Evolutionary conservation across 2,888 invertebrate species (phyloP).

Genomic region (Oscheius sp.): DNA sequence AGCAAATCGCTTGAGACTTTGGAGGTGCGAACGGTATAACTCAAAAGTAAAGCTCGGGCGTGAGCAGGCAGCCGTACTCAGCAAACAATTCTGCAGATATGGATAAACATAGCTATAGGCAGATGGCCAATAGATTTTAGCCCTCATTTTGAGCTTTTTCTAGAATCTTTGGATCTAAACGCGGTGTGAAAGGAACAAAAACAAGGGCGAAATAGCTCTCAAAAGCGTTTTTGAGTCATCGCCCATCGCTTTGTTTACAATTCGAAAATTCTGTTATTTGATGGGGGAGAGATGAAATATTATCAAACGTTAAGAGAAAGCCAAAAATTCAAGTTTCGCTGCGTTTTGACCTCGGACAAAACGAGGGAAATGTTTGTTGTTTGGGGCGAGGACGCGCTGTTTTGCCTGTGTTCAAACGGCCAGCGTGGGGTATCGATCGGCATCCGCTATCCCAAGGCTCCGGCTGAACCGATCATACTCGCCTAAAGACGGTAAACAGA

Average conservation of each 20-base stretch:
- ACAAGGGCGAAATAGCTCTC: too few relatives aligned
- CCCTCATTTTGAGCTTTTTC: neutral
- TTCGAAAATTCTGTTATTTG: too few relatives aligned
- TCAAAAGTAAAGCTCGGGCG: constrained; percentile 1
- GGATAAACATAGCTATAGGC: constrained; percentile 14
- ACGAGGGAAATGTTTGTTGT: too few relatives aligned
- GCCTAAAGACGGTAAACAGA: constrained; percentile 1
- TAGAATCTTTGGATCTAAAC: too few relatives aligned
- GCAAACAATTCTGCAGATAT: constrained; percentile 20
- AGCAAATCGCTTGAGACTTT: neutral
- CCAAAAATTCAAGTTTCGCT: neutral
- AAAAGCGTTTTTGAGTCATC: too few relatives aligned
- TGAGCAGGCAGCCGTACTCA: constrained; percentile 26
- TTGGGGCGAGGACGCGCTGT: constrained; percentile 17
- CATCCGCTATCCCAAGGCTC: constrained; percentile 18
- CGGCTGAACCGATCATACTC: constrained; percentile 18
- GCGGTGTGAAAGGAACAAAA: too few relatives aligned
- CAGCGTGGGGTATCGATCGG: constrained; percentile 27
- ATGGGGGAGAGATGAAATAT: neutral
- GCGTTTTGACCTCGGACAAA: neutral
- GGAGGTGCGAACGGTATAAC: constrained; percentile 13
- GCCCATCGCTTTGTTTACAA: too few relatives aligned
- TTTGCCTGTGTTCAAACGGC: constrained; percentile 29
- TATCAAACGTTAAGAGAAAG: too few relatives aligned
- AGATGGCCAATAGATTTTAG: neutral